These are phyloP conservation scores for Thamnophis elegans DNA, from an alignment of 2,797 vertebrate species.

Conservation along the genomic window DNA sequence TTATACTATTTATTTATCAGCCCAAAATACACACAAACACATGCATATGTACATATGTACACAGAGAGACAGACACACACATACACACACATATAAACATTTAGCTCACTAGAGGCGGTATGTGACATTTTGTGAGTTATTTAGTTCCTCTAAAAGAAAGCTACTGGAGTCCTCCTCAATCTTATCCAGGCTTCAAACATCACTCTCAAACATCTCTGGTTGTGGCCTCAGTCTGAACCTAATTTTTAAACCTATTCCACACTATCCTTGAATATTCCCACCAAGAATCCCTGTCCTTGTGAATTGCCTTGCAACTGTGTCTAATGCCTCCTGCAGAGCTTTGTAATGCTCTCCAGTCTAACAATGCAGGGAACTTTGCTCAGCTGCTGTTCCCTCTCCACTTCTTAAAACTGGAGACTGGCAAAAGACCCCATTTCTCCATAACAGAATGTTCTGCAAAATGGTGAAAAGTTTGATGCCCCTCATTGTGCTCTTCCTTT, in stretches of 20 bases:
- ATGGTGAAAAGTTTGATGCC: background rate
- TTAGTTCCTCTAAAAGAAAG: background rate
- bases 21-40: no score
- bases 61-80: no score
- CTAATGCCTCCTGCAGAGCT: slow-evolving; percentile 37
- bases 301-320: slow-evolving; percentile 32
- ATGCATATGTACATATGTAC: no score
- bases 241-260: slow-evolving; percentile 28
- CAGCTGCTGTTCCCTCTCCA: slow-evolving; percentile 7
- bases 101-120: background rate
- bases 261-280: slow-evolving; percentile 9
- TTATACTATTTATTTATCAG: no score
- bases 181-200: background rate
- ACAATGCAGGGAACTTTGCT: slow-evolving; percentile 23
- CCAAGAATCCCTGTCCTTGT: slow-evolving; percentile 11
- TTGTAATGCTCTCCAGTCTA: background rate
- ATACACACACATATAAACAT: background rate
- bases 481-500: background rate
- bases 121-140: background rate
- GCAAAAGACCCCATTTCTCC: background rate
- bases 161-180: background rate
- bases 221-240: slow-evolving; percentile 34
- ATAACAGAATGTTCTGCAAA: background rate
- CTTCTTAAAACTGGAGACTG: slow-evolving; percentile 11
- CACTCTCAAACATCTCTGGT: background rate